phyloP scores from a whole-genome alignment of 1,140 invertebrate genomes.

The Drosophila nigromelanica region DNA sequence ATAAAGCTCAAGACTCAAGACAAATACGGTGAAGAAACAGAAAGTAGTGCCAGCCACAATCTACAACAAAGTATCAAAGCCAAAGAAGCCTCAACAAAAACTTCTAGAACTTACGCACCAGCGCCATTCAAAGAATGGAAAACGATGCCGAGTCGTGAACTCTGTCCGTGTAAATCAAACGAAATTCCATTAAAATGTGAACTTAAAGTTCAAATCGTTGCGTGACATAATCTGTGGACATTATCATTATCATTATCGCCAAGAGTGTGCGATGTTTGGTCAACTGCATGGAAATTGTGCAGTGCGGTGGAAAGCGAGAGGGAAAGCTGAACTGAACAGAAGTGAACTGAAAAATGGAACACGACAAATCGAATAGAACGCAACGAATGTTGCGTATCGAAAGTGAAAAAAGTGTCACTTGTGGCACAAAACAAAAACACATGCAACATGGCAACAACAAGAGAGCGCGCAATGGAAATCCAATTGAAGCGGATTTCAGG shows the following conservation, averaged over 20 bases:
- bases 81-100: conserved; percentile 21
- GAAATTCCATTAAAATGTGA: conserved; percentile 81
- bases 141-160: conserved; percentile 70
- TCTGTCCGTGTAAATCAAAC: conserved; percentile 76
- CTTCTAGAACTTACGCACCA: conserved; percentile 33
- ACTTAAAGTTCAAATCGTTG: conserved; percentile 76
- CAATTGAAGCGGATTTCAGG: conserved; percentile 79
- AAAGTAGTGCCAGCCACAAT: too few species aligned
- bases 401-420: conserved; percentile 73
- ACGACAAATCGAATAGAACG: conserved; percentile 30
- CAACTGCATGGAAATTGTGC: conserved; percentile 53
- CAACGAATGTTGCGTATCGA: conserved; percentile 70
- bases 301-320: conserved; percentile 20
- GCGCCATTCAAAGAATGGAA: conserved; percentile 13
- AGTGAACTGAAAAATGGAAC: conserved; percentile 1
- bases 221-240: conserved; percentile 73
- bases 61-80: background rate
- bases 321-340: conserved; percentile 20
- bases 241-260: conserved; percentile 66
- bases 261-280: conserved; percentile 35
- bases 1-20: too few species aligned
- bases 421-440: conserved; percentile 20
- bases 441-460: conserved; percentile 14
- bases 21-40: too few species aligned
- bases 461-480: conserved; percentile 53